Evolutionary conservation across 2,113 vertebrate genomes (phyloP), one percentile per base, ranked within the genome.

Genomic region (Poeciliopsis retropinna): DNA sequence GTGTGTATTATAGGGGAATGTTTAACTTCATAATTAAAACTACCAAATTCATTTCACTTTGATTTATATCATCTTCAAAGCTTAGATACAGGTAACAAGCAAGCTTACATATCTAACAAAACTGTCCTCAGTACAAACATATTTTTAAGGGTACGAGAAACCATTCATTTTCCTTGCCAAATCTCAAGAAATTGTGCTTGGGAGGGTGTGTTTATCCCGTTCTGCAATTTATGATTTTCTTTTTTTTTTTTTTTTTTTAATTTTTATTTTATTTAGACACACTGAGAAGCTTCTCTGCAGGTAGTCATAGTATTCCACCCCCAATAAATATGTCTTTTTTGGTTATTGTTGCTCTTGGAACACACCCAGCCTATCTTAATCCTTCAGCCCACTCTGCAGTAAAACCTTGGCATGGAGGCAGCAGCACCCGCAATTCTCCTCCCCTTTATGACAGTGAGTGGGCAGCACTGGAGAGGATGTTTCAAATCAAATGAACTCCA

Each of bases 271-370:
- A 17, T 44, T 19, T 47, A 75, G 66, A 69, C 80, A 81, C 81
- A 66, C 85, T 82, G 76, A 88, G 25, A 90, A 84, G 64, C 71
- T 75, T 69, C 75, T 34, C 28, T 88, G 78, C 88, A 92, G 86
- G 90, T 91, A 91, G 78, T 83, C 72, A 76, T 72, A 87, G 87
- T 82, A 73, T 79, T 73, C 79, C 79, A 71, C 81, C 75, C 82
- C 69, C 83, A 83, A 87, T 85, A 89, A 95, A 96, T 90, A 95
- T 97, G 89, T 97, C 96, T 92, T 97, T 96, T 96, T 95, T 96
- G 75, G 85, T 87, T 97, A 80, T 91, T 91, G 92, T 90, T 82
- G 74, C 82, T 86, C 83, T 90, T 91, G 90, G 91, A 92, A 92
- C 92, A 93, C 90, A 93, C 89, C 87, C 92, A 93, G 87, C 87